These are phyloP conservation scores for Phrynocephalus guinanensis DNA, from an alignment of 2,797 vertebrate species.

Conservation along the genomic window DNA sequence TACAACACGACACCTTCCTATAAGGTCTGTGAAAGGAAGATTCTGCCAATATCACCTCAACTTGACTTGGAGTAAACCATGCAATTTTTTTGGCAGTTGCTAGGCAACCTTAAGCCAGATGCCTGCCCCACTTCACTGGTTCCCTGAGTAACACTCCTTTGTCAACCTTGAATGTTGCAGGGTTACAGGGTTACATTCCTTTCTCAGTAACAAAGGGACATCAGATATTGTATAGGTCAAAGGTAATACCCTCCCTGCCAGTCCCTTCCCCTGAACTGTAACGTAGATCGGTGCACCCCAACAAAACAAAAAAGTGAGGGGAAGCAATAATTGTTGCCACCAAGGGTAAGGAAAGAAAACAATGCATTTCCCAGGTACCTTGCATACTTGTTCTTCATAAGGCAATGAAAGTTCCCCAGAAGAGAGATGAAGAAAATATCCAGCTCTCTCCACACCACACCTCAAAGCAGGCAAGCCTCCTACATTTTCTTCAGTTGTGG, in stretches of 20 bases:
- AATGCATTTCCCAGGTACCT: background rate
- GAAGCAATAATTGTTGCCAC: background rate
- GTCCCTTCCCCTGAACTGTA: slow-evolving; percentile 22
- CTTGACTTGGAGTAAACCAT: slow-evolving; percentile 15
- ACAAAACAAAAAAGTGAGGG: background rate
- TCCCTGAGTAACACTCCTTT: slow-evolving; percentile 35
- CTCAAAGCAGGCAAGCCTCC: background rate
- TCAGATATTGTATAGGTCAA: slow-evolving; percentile 41
- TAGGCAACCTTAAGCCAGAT: slow-evolving; percentile 35
- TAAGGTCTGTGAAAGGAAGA: background rate
- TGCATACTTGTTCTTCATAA: background rate
- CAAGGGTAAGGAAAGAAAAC: background rate
- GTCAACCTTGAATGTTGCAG: slow-evolving; percentile 40
- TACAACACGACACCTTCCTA: background rate
- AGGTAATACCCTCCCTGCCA: slow-evolving; percentile 29
- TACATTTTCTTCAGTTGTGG: background rate
- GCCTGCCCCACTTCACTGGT: slow-evolving; percentile 20
- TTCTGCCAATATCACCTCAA: slow-evolving; percentile 1
- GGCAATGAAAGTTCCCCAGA: background rate
- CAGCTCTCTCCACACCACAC: background rate
- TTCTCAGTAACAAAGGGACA: slow-evolving; percentile 33
- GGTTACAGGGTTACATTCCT: slow-evolving; percentile 46
- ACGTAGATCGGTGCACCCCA: slow-evolving; percentile 7
- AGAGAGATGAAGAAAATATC: background rate
- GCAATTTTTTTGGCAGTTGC: slow-evolving; percentile 13